Evolutionary conservation across 2,888 invertebrate species (phyloP), one percentile per base, ranked within the genome.

Genomic region (Cerceris ruficornis): DNA sequence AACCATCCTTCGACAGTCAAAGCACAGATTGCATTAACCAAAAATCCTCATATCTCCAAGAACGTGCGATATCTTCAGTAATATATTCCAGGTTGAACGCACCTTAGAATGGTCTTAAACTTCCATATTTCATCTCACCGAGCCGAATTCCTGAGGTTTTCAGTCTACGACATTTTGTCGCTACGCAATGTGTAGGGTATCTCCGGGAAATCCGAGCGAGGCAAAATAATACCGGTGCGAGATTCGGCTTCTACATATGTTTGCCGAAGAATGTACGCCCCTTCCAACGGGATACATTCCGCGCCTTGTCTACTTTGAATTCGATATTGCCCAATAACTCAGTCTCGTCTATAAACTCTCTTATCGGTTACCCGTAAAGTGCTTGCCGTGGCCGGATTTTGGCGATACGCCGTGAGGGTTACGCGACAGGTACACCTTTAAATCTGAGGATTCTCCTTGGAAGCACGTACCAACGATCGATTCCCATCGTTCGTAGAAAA

Each of bases 291-390:
- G 13, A 64, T 59, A 68, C 52, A 68, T 62, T 67, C 7, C 43
- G 43, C 41, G 55, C 65, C 65, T 50, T 55, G 54, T 66, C 74
- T 71, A 81, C 73, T 81, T 75, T 69, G 79, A 77, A 86, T 84
- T 82, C 80, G 83, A 86, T 84, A 86, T 86, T 72, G 75, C 74
- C 69, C 74, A 75, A 86, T 86, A 86, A 86, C 77, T 86, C 83
- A 77, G 75, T 43, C 52, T 57, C 59, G 64, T 60, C 57, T 50
- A 41, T 42, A 57, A 43, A 67, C 28, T 46, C 79, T 70, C 82
- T 86, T 86, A 87, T 87, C 85, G 78, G 65, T 69, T n/a, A 13
- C 59, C 14, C 13, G 58, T 66, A 52, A 60, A 15, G 39, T 43
- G 17, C 7, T 76, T 64, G 69, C 69, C 68, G 55, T 59, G 14